These are phyloP conservation scores for Halisarca cf. caerulea DNA, from an alignment of 37 sponge, comb jelly and placozoan genomes.

Conservation along the genomic window DNA sequence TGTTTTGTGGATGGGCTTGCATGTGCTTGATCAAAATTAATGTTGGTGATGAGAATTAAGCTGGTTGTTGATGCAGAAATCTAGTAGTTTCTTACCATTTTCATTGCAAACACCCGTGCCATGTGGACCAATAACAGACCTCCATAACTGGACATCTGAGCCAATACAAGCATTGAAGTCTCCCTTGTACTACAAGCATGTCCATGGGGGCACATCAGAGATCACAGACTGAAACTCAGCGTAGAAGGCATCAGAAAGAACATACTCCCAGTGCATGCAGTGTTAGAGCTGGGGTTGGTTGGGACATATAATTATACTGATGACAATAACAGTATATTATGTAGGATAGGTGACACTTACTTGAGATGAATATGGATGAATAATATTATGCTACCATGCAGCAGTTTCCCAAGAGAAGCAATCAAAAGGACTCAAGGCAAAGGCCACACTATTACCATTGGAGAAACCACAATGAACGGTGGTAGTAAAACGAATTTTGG, in stretches of 20 bases:
- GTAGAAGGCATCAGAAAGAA: background rate
- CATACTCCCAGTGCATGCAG: background rate
- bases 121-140: background rate
- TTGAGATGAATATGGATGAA: background rate
- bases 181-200: background rate
- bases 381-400: background rate
- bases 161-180: slow-evolving; percentile 8
- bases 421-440: background rate
- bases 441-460: background rate
- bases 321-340: background rate
- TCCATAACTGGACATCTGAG: background rate
- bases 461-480: slow-evolving; percentile 4
- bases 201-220: background rate
- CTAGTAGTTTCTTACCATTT: background rate
- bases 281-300: background rate
- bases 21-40: no score
- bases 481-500: no score
- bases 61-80: background rate
- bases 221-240: background rate
- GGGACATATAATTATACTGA: background rate
- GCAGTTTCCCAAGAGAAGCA: slow-evolving; percentile 1
- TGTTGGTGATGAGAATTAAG: background rate
- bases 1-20: no score
- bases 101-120: background rate
- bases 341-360: background rate